Conservation (phyloP, 2,797 vertebrate genomes). For the Galago senegalensis region DNA sequence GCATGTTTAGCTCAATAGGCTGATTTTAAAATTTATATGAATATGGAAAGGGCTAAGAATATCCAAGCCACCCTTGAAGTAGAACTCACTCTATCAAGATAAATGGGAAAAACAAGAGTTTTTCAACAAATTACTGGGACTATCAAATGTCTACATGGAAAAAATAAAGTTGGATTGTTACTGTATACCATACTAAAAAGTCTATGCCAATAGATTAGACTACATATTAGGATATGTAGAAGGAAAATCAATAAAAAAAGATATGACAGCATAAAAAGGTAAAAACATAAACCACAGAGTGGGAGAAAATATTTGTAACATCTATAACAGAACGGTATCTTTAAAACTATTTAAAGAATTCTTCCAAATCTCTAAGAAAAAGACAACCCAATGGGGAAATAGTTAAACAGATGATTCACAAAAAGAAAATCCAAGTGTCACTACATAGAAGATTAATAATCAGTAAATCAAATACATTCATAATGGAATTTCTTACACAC, state of each 20-base stretch:
- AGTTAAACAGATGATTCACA: neutral
- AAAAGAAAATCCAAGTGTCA: neutral
- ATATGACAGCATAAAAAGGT: neutral
- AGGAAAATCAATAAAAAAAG: slow-evolving; percentile 51
- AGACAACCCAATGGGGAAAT: neutral
- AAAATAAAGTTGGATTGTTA: neutral
- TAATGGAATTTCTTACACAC: neutral
- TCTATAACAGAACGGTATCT: neutral
- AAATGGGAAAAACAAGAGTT: neutral
- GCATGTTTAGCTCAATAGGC: neutral
- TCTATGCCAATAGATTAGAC: neutral
- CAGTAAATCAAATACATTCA: neutral
- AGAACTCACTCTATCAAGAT: neutral
- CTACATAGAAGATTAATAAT: neutral
- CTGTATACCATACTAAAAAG: neutral
- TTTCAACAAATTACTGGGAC: neutral
- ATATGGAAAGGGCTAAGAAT: neutral
- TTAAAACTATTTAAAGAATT: neutral
- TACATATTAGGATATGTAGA: neutral
- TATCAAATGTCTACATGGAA: neutral
- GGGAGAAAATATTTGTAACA: neutral
- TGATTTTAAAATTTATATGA: slow-evolving; percentile 4
- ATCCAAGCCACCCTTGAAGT: neutral
- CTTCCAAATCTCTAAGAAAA: neutral
- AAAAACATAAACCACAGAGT: neutral